Evolutionary conservation across 2,888 invertebrate genomes (phyloP).

Genomic region (Scaptomyza polygonia): DNA sequence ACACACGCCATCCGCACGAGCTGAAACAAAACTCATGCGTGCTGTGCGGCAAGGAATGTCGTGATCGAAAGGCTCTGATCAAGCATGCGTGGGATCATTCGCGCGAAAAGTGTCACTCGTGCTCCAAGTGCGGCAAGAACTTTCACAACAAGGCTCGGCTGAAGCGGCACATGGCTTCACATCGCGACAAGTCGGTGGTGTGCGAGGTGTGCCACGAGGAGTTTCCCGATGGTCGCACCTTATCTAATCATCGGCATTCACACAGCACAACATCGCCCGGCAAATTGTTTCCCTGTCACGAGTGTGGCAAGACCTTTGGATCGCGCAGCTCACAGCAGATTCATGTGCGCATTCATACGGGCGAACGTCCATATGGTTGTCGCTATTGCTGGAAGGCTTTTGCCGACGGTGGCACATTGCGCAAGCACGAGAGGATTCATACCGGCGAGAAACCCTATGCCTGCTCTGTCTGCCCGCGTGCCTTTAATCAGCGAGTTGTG

Average conservation of each 20-base stretch:
- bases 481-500: constrained; percentile 94
- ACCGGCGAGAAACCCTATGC: constrained; percentile 94
- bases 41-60: constrained; percentile 88
- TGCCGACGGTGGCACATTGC: constrained; percentile 93
- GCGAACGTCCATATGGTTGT: constrained; percentile 92
- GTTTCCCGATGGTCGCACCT: constrained; percentile 88
- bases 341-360: constrained; percentile 93
- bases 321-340: constrained; percentile 94
- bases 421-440: constrained; percentile 94
- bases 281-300: constrained; percentile 91
- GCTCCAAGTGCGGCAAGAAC: constrained; percentile 89
- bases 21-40: constrained; percentile 88
- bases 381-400: constrained; percentile 95
- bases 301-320: constrained; percentile 94
- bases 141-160: constrained; percentile 89
- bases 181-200: constrained; percentile 89
- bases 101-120: constrained; percentile 87
- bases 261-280: constrained; percentile 85
- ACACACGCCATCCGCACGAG: constrained; percentile 86
- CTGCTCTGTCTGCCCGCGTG: constrained; percentile 93
- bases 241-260: constrained; percentile 89
- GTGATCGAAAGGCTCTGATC: constrained; percentile 88
- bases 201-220: constrained; percentile 90
- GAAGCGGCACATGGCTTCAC: constrained; percentile 89
- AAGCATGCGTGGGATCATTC: constrained; percentile 90